A percentile compares a stretch with the other conserved stretches of the same genome.
These are phyloP conservation scores for Cryptomyrus ogoouensis DNA, from an alignment of 2,113 vertebrate genomes.

Conservation along the genomic window DNA sequence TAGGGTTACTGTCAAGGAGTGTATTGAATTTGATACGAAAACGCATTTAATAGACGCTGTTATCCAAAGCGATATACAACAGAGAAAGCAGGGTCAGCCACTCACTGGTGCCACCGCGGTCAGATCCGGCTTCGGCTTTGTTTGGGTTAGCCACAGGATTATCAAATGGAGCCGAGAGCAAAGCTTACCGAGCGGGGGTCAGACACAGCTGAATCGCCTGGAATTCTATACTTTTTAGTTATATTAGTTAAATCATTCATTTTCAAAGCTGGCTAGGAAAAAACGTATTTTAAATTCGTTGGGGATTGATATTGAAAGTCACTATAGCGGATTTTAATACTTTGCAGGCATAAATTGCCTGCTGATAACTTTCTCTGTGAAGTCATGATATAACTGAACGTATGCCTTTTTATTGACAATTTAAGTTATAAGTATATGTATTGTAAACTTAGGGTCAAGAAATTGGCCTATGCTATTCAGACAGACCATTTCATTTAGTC, in stretches of 20 bases:
- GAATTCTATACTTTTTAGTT: not conserved
- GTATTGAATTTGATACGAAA: not conserved
- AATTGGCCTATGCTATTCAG: not conserved
- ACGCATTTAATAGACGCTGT: not conserved
- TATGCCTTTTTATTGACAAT: not conserved
- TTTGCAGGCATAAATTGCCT: not conserved
- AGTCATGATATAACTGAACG: not conserved
- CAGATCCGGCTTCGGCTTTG: not conserved
- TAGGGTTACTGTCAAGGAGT: not conserved
- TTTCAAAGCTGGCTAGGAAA: not conserved
- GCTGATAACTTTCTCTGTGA: not conserved
- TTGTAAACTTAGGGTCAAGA: not conserved
- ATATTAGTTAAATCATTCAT: not conserved
- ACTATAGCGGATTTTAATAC: not conserved
- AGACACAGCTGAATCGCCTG: not conserved
- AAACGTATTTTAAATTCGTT: not conserved
- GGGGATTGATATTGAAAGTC: not conserved
- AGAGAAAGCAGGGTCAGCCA: not conserved
- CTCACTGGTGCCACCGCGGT: not conserved
- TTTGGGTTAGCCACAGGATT: not conserved
- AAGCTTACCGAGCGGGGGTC: not conserved
- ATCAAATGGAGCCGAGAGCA: not conserved
- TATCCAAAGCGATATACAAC: not conserved
- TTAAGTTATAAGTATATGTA: not conserved
- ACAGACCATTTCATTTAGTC: not conserved